These are phyloP conservation scores for Bombyx huttoni DNA, from an alignment of 2,888 invertebrate genomes.

Conservation along the genomic window DNA sequence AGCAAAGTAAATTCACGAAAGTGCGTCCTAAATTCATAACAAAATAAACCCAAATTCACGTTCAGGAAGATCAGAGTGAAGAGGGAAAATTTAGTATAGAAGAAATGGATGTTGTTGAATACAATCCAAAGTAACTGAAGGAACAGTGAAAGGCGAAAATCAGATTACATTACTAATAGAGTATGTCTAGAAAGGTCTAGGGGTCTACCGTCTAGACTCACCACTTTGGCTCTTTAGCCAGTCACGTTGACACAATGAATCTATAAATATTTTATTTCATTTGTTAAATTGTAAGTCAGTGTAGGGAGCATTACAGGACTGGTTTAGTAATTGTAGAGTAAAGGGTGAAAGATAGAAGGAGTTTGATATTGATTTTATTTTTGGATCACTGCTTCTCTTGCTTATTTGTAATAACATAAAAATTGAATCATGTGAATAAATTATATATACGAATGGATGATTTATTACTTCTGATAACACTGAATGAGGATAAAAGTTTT, in stretches of 20 bases:
- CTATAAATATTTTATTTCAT: constrained; percentile 52
- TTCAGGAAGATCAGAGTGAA: neutral
- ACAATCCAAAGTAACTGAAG: constrained; percentile 20
- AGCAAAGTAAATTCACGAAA: constrained; percentile 3
- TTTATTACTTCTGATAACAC: no score
- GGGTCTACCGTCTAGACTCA: constrained; percentile 62
- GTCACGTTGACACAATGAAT: constrained; percentile 70
- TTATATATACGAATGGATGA: no score
- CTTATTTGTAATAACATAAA: no score
- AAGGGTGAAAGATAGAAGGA: neutral
- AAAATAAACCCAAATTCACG: neutral
- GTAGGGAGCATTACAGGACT: constrained; percentile 1
- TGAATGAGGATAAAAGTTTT: no score
- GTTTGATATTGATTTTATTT: neutral
- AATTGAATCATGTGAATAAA: no score
- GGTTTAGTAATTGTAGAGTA: neutral
- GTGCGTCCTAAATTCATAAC: constrained; percentile 11
- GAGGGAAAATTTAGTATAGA: constrained; percentile 17
- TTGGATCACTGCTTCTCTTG: no score
- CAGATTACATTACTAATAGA: constrained; percentile 49
- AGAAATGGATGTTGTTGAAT: constrained; percentile 8
- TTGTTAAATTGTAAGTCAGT: constrained; percentile 15
- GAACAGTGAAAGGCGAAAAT: constrained; percentile 28
- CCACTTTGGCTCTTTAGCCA: constrained; percentile 69
- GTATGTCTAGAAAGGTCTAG: constrained; percentile 33